Base-by-base conservation (phyloP, 2,113 vertebrate genomes). In the Embiotoca jacksoni region DNA sequence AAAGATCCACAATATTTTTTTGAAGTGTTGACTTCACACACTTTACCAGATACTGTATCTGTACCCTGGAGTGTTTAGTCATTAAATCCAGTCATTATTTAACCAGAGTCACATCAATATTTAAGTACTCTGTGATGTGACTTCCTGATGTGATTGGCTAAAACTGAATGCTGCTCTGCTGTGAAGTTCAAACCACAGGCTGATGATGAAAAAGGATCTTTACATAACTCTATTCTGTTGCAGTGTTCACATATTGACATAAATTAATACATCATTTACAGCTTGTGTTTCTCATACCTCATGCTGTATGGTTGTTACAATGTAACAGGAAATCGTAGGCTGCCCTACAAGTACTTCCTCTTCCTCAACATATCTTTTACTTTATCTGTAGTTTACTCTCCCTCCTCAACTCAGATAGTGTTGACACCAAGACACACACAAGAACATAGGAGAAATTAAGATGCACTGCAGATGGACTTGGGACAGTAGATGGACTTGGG, bases 291-390 rank as follows among this genome's bases (percentile, higher is more conserved):
- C 6, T 74, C 8, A n/a, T 55, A 3, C 16, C 7, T 39, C n/a
- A 33, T 6, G 2, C 7, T 35, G 30, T 10, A n/a, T 46, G 69
- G 60, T 46, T 70, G 65, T 49, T n/a, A 31, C 53, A 31, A 30
- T 57, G 55, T 70, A 49, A 83, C 88, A 88, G 89, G 89, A 92
- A 88, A 61, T 10, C 65, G 52, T 37, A 53, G 72, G 75, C 32
- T 49, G 78, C 7, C 16, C 67, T 46, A 57, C 68, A 50, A 65
- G 13, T 15, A 58, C 65, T 91, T 88, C 78, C 88, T 79, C 80
- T 88, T 85, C 68, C 63, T 80, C 56, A 62, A 13, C 70, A 3
- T 77, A 35, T 61, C 47, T 71, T 65, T 50, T n/a, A 30, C 53
- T 65, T 33, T 52, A 57, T 64, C 55, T 46, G 2, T 32, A 9